Evolutionary conservation across 1,140 invertebrate species (phyloP), one percentile per base, ranked within the genome.

Genomic region (Scaptomyza pallida): DNA sequence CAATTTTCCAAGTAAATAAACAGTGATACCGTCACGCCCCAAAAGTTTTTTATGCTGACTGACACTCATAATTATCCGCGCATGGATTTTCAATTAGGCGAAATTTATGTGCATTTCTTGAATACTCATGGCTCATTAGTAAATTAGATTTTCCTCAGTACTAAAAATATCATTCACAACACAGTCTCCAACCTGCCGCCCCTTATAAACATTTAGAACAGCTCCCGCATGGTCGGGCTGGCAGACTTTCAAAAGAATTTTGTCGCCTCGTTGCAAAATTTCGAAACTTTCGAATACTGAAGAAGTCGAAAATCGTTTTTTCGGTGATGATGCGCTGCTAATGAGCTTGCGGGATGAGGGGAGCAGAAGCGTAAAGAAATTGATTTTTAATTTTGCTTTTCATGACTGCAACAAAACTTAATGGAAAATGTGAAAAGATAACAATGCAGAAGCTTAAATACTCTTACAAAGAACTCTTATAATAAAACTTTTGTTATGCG

Each of bases 1-100:
- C n/a, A 57, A 45, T 30, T 65, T 64, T 13, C 54, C 19, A 44
- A 65, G 30, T n/a, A 57, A 65, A 47, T 56, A 65, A 55, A 56
- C 47, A 64, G 30, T 26, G 47, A 55, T n/a, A 64, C 12, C 9
- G 52, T 64, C 19, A 64, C 30, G 62, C 19, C 41, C 30, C 44
- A 57, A 68, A n/a, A n/a, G n/a, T n/a, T 68, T 79, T 80, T 67
- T 75, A 75, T 80, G 52, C 68, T 41, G 37, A 69, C 74, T 73
- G 78, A 65, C 73, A 64, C 63, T 54, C 79, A 83, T 82, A 82
- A 82, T 82, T 82, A 78, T 82, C 63, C 78, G 79, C 70, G 70
- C 74, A 83, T 82, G 79, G 79, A 74, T 83, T 82, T 82, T 83
- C 79, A 82, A 82, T 82, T 82, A 83, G 71, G 70, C 78, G 75